Base-by-base conservation (phyloP, 2,888 invertebrate genomes). In the Sipha maydis region DNA sequence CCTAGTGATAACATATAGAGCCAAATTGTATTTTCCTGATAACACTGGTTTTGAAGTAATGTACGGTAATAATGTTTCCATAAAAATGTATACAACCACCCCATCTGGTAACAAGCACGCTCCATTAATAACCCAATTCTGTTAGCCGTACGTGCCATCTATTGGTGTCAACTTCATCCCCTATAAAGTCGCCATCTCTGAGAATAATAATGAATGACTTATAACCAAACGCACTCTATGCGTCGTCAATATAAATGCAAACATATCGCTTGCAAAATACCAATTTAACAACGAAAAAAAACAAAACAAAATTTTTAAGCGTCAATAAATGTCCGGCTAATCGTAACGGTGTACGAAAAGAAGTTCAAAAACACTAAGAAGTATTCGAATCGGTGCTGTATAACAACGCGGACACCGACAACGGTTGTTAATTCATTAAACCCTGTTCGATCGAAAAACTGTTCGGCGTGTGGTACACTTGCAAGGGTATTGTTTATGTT, bases 171-270 rank as follows among this genome's bases (percentile, higher is more conserved):
- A 28, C 21, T 17, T 48, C 56, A 34, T 54, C 54, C 83, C 73
- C 14, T 38, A 77, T 69, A 83, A 78, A 14, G 31, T 54, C 84
- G 89, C 83, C 61, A 73, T 84, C 89, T 84, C 69, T 73, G 83
- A 48, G 83, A 73, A 34, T 56, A 73, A 54, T 25, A 11, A 73
- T 3, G 83, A 83, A 83, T 73, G 73, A 83, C n/a, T 56, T 34
- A 54, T 54, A n/a, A 41, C 31, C 28, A 38, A 83, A 83, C 54
- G 34, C 73, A 54, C 83, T 8, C 83, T 83, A 48, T 54, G 21
- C 17, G 11, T n/a, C 79, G 8, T 25, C 8, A 7, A n/a, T 14
- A 67, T 67, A 38, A 3, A 48, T 48, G 34, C 34, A 21, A 11
- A 4, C 34, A 11, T 41, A 11, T 75, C 41, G 31, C 28, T 77